Base-by-base conservation (phyloP, 2,888 invertebrate genomes). In the Cheilosia vulpina region DNA sequence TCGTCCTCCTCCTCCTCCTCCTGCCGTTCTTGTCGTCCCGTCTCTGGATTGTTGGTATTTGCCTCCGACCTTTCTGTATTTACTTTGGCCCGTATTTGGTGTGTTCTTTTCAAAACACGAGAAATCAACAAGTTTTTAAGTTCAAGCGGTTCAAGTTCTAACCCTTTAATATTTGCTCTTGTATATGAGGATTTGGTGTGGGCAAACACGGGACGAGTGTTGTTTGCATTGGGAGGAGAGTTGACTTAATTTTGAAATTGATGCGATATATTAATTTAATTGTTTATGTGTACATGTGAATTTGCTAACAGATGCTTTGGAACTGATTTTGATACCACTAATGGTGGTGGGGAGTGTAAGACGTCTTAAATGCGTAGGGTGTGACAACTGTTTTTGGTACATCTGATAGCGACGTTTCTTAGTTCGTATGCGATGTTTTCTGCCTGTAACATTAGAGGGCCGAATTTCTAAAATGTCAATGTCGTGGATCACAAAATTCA, bases 61-160 rank as follows among this genome's bases (percentile, higher is more conserved):
- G 24, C 24, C 21, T 27, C 21, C 66, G 53, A 68, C 76, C 76
- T 76, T 66, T 76, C n/a, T 66, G 31, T 66, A 52, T 75, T 75
- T 75, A 75, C 65, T 58, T 31, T 27, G n/a, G 55, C 31, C 63
- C 24, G 55, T 31, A 27, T 66, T 58, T 75, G 38, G 1, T 11
- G 41, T 75, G 41, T 31, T 76, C 55, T 31, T 57, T 77, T 38
- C 15, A 3, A 65, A 55, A 63, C 52, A 72, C 45, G 52, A 71
- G 52, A 58, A 65, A 63, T 65, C 71, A 72, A 79, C 71, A 79
- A 72, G 72, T 58, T 79, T 65, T 71, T 53, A 72, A 79, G 78
- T 78, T 78, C 63, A 69, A 69, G 55, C 69, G 55, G 53, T 47
- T 57, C 15, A 34, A 41, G 38, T 15, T 66, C 3, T 47, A 60